phyloP scores from a whole-genome alignment of 2,888 invertebrate species.

The Dryadula phaetusa region DNA sequence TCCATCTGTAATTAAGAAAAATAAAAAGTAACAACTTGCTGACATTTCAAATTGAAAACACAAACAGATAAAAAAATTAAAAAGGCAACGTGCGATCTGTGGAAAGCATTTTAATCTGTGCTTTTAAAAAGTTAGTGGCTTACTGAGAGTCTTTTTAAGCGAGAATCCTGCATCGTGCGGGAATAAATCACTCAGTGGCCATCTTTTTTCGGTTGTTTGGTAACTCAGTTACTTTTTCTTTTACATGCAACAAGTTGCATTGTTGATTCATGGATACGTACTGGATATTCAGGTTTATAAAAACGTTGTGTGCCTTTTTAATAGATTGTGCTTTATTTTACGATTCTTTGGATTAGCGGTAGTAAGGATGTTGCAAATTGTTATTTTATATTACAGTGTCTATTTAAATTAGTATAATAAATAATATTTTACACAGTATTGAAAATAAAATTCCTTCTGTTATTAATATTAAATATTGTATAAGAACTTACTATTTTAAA shows the following conservation, averaged over 20 bases:
- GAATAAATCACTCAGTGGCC: slow-evolving; percentile 46
- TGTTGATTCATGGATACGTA: slow-evolving; percentile 31
- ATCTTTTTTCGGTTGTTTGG: slow-evolving; percentile 47
- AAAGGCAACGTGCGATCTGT: slow-evolving; percentile 25
- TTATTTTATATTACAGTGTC: too few relatives aligned
- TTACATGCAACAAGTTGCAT: slow-evolving; percentile 49
- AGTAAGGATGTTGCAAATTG: background rate
- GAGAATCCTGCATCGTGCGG: slow-evolving; percentile 38
- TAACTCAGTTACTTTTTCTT: slow-evolving; percentile 45
- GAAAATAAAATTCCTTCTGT: too few relatives aligned
- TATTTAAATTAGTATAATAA: too few relatives aligned
- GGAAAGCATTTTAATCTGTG: slow-evolving; percentile 31
- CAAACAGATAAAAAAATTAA: slow-evolving; percentile 25
- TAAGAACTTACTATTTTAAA: too few relatives aligned
- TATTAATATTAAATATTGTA: too few relatives aligned
- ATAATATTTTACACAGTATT: too few relatives aligned
- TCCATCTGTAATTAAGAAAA: slow-evolving; percentile 11
- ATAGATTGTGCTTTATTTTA: background rate
- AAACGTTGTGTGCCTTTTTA: slow-evolving; percentile 1
- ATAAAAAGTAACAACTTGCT: slow-evolving; percentile 8
- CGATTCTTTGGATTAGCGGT: background rate
- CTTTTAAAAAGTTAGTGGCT: slow-evolving; percentile 32
- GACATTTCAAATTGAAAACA: slow-evolving; percentile 16
- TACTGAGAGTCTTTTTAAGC: slow-evolving; percentile 31
- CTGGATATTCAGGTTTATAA: slow-evolving; percentile 22